phyloP scores from a whole-genome alignment of 2,797 vertebrate species.

The Knipowitschia caucasica region DNA sequence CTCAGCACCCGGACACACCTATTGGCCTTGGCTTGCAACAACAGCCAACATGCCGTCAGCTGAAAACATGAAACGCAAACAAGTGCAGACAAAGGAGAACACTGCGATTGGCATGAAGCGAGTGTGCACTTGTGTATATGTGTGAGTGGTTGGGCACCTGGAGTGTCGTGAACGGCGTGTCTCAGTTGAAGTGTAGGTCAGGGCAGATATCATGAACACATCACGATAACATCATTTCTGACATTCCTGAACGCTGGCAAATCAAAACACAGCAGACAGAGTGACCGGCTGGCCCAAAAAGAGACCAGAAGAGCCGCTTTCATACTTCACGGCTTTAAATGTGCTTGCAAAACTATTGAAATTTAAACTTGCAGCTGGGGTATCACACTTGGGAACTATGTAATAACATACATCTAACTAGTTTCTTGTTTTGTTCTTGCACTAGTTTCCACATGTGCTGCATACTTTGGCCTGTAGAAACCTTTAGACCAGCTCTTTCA shows the following conservation, averaged over 20 bases:
- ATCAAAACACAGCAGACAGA: constrained; percentile 23
- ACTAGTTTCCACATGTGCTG: too few relatives aligned
- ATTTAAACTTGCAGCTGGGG: too few relatives aligned
- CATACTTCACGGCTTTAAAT: background rate
- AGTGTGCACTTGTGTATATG: background rate
- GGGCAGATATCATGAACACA: background rate
- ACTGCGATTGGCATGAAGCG: background rate
- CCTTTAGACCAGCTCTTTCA: too few relatives aligned
- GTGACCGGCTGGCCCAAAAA: background rate
- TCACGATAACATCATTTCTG: constrained; percentile 27
- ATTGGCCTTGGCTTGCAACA: constrained; percentile 5
- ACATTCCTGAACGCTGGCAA: constrained; percentile 25
- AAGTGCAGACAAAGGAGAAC: background rate
- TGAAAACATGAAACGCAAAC: constrained; percentile 5
- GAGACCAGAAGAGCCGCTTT: background rate
- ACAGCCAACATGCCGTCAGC: constrained; percentile 7
- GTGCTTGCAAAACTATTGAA: background rate
- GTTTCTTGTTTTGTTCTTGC: too few relatives aligned
- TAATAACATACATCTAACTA: too few relatives aligned
- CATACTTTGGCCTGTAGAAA: too few relatives aligned
- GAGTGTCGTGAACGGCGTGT: constrained; percentile 7
- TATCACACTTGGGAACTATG: too few relatives aligned
- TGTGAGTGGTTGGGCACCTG: background rate
- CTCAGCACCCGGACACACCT: constrained; percentile 28
- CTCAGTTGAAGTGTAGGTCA: background rate